A percentile compares a stretch with the other conserved stretches of the same genome.
Evolutionary conservation across 2,113 vertebrate genomes (phyloP).

Genomic region (Oenanthe oenanthe): DNA sequence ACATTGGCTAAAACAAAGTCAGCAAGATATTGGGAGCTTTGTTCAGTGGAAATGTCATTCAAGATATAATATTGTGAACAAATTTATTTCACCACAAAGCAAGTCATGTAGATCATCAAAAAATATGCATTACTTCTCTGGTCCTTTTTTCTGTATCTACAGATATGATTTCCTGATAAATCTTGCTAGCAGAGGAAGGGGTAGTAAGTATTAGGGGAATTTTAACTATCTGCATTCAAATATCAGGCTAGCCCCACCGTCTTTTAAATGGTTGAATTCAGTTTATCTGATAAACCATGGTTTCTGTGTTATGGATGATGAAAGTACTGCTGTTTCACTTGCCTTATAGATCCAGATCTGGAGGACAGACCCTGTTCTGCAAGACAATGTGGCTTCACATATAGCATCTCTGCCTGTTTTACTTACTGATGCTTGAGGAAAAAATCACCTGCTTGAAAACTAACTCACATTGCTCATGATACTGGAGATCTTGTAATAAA

Average conservation of each 20-base stretch:
- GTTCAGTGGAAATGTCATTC: not conserved
- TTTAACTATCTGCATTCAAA: not conserved
- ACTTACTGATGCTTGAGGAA: not conserved
- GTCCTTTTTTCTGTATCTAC: not conserved
- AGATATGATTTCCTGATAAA: not conserved
- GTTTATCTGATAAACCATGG: not conserved
- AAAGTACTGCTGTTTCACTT: not conserved
- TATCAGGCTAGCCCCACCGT: not conserved
- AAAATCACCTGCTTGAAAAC: not conserved
- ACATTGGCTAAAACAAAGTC: not conserved
- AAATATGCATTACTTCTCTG: not conserved
- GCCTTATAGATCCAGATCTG: not conserved
- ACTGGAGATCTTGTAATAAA: not conserved
- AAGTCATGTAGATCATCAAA: not conserved
- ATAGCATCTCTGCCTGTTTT: not conserved
- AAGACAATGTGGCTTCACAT: not conserved
- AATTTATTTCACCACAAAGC: not conserved
- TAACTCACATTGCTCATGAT: not conserved
- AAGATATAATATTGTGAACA: not conserved
- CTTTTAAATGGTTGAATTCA: not conserved
- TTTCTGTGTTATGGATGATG: not conserved
- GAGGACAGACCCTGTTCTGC: not conserved
- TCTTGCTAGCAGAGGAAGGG: not conserved
- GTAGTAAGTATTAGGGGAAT: not conserved
- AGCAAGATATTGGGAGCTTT: not conserved